A percentile compares a stretch with the other conserved stretches of the same genome.
Conservation (phyloP, 1,140 invertebrate genomes). For the Chrysomallon squamiferum region DNA sequence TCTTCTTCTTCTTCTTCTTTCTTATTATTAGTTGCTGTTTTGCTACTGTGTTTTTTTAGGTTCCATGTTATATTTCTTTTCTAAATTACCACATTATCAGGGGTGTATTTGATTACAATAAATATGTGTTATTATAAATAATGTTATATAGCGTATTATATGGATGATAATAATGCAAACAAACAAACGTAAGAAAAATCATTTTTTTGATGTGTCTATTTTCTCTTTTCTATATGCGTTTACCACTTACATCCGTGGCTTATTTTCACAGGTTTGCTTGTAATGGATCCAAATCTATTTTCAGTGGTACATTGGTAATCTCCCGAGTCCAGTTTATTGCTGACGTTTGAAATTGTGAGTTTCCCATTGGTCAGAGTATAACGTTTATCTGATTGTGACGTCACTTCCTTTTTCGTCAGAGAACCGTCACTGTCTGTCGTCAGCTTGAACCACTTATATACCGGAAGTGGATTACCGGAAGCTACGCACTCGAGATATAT, state of each 20-base stretch:
- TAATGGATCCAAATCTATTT: slow-evolving; percentile 89
- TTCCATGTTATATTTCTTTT: too few relatives aligned
- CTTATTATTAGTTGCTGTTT: too few relatives aligned
- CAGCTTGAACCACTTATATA: slow-evolving; percentile 76
- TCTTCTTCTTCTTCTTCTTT: too few relatives aligned
- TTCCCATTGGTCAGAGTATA: slow-evolving; percentile 91
- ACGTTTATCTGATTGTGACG: slow-evolving; percentile 67
- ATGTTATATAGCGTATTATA: too few relatives aligned
- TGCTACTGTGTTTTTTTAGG: too few relatives aligned
- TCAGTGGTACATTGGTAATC: slow-evolving; percentile 90
- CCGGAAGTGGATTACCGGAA: slow-evolving; percentile 86
- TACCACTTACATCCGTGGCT: slow-evolving; percentile 78
- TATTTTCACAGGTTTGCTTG: slow-evolving; percentile 85
- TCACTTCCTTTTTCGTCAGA: slow-evolving; percentile 55
- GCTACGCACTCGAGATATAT: slow-evolving; percentile 74
- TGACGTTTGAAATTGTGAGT: slow-evolving; percentile 85
- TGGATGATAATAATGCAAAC: too few relatives aligned
- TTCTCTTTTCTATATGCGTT: not conserved
- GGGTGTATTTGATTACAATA: too few relatives aligned
- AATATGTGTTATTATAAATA: too few relatives aligned
- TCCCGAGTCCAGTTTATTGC: slow-evolving; percentile 77
- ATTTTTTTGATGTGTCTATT: too few relatives aligned
- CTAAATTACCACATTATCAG: too few relatives aligned
- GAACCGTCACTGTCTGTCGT: slow-evolving; percentile 51
- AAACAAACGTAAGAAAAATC: too few relatives aligned